phyloP scores from a whole-genome alignment of 2,888 invertebrate genomes.

The Hipparchia semele region DNA sequence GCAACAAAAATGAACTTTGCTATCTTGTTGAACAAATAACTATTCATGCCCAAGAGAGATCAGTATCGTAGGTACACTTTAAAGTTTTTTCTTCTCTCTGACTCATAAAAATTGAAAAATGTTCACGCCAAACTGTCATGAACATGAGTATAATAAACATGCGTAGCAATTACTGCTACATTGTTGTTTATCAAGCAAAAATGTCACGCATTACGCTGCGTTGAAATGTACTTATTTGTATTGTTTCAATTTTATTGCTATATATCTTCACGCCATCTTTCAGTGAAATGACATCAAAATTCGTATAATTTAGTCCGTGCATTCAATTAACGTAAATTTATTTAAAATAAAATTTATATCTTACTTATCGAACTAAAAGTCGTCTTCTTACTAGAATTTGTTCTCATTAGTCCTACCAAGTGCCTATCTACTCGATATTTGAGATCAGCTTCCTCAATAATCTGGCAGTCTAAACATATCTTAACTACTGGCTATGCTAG shows the following conservation, averaged over 20 bases:
- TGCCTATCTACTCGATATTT: not conserved
- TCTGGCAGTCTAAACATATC: not conserved
- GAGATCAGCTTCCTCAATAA: not conserved
- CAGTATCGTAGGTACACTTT: not conserved
- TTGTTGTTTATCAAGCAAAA: slow-evolving; percentile 18
- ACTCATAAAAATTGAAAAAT: not conserved
- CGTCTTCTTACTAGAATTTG: not conserved
- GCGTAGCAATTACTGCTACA: not conserved
- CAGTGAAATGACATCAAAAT: not conserved
- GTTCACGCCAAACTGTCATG: not conserved
- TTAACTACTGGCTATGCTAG: too few species aligned
- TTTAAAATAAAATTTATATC: too few species aligned
- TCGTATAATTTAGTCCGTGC: too few species aligned
- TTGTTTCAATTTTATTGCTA: not conserved
- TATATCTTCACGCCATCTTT: not conserved
- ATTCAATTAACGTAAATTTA: too few species aligned
- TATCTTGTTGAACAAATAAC: too few species aligned
- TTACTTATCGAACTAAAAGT: not conserved
- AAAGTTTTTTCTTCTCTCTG: not conserved
- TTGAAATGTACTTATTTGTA: slow-evolving; percentile 4
- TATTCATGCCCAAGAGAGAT: not conserved
- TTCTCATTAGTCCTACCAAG: not conserved
- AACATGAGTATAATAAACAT: not conserved
- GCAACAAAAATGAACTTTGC: too few species aligned
- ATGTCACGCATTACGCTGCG: slow-evolving; percentile 1